Conservation (phyloP, 2,888 invertebrate genomes). For the Sinohyriopsis cumingii region DNA sequence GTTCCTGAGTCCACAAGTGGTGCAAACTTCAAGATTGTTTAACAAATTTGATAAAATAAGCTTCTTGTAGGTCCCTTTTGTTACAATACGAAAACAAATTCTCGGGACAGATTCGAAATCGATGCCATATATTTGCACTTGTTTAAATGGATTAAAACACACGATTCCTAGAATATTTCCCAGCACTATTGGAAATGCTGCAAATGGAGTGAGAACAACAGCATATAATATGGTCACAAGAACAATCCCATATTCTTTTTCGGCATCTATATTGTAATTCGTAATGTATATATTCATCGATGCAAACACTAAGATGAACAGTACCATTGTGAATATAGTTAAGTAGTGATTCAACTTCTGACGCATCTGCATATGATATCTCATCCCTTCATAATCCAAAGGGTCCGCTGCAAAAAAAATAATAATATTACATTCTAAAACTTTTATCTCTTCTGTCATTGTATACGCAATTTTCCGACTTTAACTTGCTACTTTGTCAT, state of each 20-base stretch:
- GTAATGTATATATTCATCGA: constrained; percentile 1
- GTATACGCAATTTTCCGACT: too few species aligned
- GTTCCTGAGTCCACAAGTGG: constrained; percentile 24
- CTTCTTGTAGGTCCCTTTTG: constrained; percentile 42
- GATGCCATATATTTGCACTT: not conserved
- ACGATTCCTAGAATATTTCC: constrained; percentile 10
- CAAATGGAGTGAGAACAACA: constrained; percentile 10
- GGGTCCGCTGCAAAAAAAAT: too few species aligned
- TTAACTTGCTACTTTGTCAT: too few species aligned
- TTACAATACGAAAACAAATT: constrained; percentile 53
- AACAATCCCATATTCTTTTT: not conserved
- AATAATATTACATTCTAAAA: too few species aligned
- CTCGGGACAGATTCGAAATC: constrained; percentile 24
- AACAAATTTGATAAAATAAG: constrained; percentile 35
- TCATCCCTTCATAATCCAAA: too few species aligned
- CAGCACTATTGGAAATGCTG: constrained; percentile 11
- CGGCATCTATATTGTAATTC: not conserved
- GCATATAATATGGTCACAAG: constrained; percentile 4
- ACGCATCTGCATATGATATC: not conserved
- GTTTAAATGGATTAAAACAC: constrained; percentile 12
- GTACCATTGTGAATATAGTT: not conserved
- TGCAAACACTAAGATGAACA: not conserved
- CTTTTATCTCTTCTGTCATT: too few species aligned
- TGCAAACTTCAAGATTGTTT: constrained; percentile 25
- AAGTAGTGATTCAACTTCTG: constrained; percentile 3